These are phyloP conservation scores for Mareca penelope DNA, from an alignment of 2,797 vertebrate species.

Conservation along the genomic window DNA sequence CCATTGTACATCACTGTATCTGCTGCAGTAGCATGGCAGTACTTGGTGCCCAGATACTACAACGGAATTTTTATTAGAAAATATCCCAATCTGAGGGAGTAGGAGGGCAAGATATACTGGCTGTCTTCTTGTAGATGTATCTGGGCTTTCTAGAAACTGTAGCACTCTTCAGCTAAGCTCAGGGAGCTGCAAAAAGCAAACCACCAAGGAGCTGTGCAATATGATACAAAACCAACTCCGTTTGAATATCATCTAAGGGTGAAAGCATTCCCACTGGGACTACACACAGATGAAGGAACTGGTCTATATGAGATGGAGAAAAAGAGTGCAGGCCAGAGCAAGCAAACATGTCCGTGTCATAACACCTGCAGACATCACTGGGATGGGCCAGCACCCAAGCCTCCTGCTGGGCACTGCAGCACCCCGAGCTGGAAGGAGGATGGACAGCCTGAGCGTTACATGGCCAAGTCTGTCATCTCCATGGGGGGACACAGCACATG, in stretches of 20 bases:
- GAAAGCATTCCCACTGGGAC: neutral
- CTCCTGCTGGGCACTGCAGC: neutral
- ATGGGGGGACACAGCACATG: rapidly evolving
- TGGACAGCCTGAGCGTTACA: neutral
- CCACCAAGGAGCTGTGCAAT: neutral
- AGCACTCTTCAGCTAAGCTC: neutral
- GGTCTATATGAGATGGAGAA: neutral
- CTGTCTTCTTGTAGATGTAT: neutral
- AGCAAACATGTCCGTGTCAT: rapidly evolving
- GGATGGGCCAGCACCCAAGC: neutral
- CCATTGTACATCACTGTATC: neutral
- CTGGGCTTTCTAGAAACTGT: neutral
- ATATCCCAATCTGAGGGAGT: neutral
- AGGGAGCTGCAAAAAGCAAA: conserved; percentile 19
- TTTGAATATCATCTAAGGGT: neutral
- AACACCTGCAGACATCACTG: neutral
- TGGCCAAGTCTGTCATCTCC: neutral
- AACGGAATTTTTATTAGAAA: neutral
- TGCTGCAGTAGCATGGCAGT: neutral
- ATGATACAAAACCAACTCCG: neutral
- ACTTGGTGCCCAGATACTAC: neutral
- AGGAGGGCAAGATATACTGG: neutral
- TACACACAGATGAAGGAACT: neutral
- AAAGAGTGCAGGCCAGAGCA: neutral
- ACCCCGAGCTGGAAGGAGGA: neutral